Evolutionary conservation across 1,140 invertebrate species (phyloP).

Genomic region (Drosophila erecta): DNA sequence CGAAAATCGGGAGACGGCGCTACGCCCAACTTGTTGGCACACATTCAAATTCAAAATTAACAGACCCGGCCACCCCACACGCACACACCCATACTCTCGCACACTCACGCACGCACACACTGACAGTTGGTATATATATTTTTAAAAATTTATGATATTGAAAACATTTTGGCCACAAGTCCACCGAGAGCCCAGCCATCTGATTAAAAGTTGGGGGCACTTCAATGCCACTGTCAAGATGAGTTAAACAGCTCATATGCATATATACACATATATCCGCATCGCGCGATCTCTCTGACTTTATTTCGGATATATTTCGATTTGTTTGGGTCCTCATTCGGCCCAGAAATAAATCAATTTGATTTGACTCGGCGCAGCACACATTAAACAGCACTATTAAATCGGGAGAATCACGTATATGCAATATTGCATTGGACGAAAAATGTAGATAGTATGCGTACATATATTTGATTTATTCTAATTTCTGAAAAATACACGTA

Average conservation of each 20-base stretch:
- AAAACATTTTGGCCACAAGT: slow-evolving; percentile 40
- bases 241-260: slow-evolving; percentile 6
- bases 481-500: not conserved
- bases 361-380: not conserved
- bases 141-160: slow-evolving; percentile 69
- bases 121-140: slow-evolving; percentile 51
- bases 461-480: not conserved
- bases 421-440: not conserved
- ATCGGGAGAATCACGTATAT: not conserved
- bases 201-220: slow-evolving; percentile 13
- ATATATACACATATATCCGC: slow-evolving; percentile 4
- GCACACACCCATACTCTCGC: slow-evolving; percentile 21
- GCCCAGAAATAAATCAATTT: slow-evolving; percentile 25
- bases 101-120: slow-evolving; percentile 16
- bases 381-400: slow-evolving; percentile 15
- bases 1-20: slow-evolving; percentile 35
- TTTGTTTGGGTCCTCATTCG: not conserved
- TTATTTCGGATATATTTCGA: not conserved
- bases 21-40: slow-evolving; percentile 55
- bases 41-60: slow-evolving; percentile 51
- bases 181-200: slow-evolving; percentile 2
- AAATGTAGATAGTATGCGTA: not conserved
- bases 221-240: slow-evolving; percentile 50
- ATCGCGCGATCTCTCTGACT: not conserved
- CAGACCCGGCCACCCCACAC: slow-evolving; percentile 11